These are phyloP conservation scores for Pitta sordida DNA, from an alignment of 2,113 vertebrate species.

Conservation along the genomic window DNA sequence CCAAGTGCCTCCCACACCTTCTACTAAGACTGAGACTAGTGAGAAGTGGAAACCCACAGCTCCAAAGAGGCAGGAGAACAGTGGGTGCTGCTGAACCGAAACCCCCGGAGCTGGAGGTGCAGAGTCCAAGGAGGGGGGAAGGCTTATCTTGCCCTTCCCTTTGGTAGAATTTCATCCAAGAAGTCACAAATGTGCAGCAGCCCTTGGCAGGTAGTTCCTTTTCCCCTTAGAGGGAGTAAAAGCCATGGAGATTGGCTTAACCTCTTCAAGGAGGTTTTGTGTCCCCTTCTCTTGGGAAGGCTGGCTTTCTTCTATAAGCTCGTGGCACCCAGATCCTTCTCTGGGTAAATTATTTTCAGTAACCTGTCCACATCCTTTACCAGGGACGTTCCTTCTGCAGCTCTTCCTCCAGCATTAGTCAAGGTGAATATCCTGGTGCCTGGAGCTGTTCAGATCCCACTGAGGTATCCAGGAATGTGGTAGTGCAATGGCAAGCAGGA, in stretches of 20 bases:
- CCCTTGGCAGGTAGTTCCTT: background rate
- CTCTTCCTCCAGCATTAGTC: background rate
- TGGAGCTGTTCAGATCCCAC: background rate
- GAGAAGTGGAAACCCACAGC: background rate
- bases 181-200: background rate
- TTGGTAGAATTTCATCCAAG: background rate
- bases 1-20: background rate
- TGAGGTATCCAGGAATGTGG: background rate
- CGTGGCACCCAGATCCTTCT: rapidly evolving
- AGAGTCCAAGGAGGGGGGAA: background rate
- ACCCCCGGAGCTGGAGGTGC: background rate
- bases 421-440: rapidly evolving
- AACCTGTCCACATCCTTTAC: background rate
- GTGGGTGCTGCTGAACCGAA: background rate
- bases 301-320: background rate
- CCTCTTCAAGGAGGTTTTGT: background rate
- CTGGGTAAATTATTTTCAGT: background rate
- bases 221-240: background rate
- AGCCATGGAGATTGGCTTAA: background rate
- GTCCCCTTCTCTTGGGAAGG: background rate
- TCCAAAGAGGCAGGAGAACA: background rate
- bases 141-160: background rate
- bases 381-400: background rate
- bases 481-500: background rate
- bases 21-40: background rate